These are phyloP conservation scores for Rhabdomys dilectus DNA, from an alignment of 2,113 vertebrate species.

Conservation along the genomic window DNA sequence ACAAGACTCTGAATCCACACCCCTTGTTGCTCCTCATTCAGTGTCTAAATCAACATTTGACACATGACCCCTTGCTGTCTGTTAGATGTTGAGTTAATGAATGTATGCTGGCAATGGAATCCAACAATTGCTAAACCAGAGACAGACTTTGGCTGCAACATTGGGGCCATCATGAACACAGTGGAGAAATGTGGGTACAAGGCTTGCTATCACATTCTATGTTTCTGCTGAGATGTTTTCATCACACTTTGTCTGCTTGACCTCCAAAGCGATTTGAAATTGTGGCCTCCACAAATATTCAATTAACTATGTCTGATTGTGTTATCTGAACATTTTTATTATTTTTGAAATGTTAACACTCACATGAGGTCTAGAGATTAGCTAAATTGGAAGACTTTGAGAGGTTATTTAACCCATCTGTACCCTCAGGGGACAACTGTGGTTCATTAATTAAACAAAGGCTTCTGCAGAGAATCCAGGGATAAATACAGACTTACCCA, in stretches of 20 bases:
- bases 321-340: neutral
- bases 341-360: neutral
- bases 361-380: neutral
- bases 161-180: neutral
- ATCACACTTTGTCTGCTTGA: neutral
- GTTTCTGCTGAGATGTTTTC: neutral
- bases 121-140: neutral
- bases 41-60: neutral
- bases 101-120: too few species aligned
- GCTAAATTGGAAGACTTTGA: slow-evolving; percentile 32
- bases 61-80: neutral
- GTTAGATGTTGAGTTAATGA: neutral
- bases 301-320: slow-evolving; percentile 13
- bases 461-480: neutral
- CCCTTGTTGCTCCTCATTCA: neutral
- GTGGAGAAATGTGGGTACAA: neutral
- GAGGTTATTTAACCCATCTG: slow-evolving; percentile 21
- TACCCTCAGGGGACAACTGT: slow-evolving; percentile 7
- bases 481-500: neutral
- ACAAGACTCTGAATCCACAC: neutral
- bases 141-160: neutral
- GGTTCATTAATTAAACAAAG: slow-evolving; percentile 1
- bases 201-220: neutral
- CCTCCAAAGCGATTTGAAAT: slow-evolving; percentile 43
- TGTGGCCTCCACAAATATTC: slow-evolving; percentile 31